These are phyloP conservation scores for Drosophila diplacantha DNA, from an alignment of 2,888 invertebrate species.

Conservation along the genomic window DNA sequence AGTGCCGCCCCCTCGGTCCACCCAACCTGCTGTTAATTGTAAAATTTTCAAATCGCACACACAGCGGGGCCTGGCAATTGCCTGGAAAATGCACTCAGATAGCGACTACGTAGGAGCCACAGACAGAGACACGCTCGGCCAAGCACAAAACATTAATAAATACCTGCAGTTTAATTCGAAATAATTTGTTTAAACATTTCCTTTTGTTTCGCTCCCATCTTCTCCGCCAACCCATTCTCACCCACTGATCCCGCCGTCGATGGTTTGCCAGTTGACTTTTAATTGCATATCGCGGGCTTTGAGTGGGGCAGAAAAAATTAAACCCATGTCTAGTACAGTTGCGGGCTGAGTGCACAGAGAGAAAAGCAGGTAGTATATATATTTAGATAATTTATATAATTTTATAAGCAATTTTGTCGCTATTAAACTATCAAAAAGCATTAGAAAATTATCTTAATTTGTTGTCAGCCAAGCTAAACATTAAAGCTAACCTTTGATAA, in stretches of 20 bases:
- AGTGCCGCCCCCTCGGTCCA: background rate
- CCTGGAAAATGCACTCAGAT: slow-evolving; percentile 24
- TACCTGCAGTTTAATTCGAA: slow-evolving; percentile 73
- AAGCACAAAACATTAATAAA: slow-evolving; percentile 73
- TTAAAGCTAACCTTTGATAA: too few species aligned
- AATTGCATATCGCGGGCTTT: slow-evolving; percentile 18
- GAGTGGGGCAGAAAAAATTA: background rate
- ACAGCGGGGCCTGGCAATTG: slow-evolving; percentile 14
- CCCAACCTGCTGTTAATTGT: slow-evolving; percentile 41
- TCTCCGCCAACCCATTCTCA: slow-evolving; percentile 37
- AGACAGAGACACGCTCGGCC: slow-evolving; percentile 61
- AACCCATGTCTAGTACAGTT: slow-evolving; percentile 22
- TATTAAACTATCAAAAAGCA: background rate
- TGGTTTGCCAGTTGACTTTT: slow-evolving; percentile 24
- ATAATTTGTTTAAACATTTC: slow-evolving; percentile 73
- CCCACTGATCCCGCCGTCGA: slow-evolving; percentile 38
- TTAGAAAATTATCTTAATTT: too few species aligned
- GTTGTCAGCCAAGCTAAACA: background rate
- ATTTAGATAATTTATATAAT: too few species aligned
- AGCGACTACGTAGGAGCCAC: slow-evolving; percentile 25
- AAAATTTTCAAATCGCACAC: slow-evolving; percentile 46
- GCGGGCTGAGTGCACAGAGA: background rate
- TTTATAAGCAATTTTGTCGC: background rate
- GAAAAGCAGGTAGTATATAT: background rate
- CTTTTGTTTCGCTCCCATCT: slow-evolving; percentile 61